Base-by-base conservation (phyloP, 2,797 vertebrate genomes). In the Alcedo atthis region DNA sequence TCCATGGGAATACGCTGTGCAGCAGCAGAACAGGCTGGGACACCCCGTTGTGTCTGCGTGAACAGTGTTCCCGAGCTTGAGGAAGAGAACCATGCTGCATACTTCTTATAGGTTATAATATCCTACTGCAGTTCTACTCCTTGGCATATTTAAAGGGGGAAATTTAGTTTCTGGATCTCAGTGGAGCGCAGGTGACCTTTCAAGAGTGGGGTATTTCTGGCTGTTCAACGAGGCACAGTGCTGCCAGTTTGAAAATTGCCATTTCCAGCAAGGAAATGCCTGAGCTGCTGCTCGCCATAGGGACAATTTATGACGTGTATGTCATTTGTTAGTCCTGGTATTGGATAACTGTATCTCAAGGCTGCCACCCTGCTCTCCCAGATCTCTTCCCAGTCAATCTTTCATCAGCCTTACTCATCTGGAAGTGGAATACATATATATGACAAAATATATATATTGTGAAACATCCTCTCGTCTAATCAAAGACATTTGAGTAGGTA, bases 21-120 rank as follows among this genome's bases (percentile, higher is more conserved):
- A 3, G 59, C 6, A 17, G 37, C 51, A 58, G 73, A 58, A 37
- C 15, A 46, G 48, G 14, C 53, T n/a, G 61, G 51, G 49, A 51
- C 32, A 14, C 30, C 53, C 37, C 0, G 0, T 1, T 46, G 58
- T 25, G 35, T 59, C 53, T 21, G 26, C 4, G 2, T 30, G 45
- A 59, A 28, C 48, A 37, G 46, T 64, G 49, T 37, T 67, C 42
- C 67, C 35, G 17, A 13, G 58, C 49, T 4, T 42, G 30, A 74
- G 53, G 64, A 79, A 42, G n/a, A 67, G 16, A 26, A 59, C n/a
- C 45, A 69, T 12, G 16, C 35, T 61, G 24, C 40, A 4, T 28
- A 10, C 45, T 45, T 51, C 11, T 8, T 53, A 2, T 7, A 51
- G 43, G 30, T 61, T 73, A 26, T 33, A 51, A 3, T 12, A n/a